Percentiles rank a stretch among this genome's conserved stretches.
Conservation (phyloP, 2,888 invertebrate species). For the Heliconius ismenius region DNA sequence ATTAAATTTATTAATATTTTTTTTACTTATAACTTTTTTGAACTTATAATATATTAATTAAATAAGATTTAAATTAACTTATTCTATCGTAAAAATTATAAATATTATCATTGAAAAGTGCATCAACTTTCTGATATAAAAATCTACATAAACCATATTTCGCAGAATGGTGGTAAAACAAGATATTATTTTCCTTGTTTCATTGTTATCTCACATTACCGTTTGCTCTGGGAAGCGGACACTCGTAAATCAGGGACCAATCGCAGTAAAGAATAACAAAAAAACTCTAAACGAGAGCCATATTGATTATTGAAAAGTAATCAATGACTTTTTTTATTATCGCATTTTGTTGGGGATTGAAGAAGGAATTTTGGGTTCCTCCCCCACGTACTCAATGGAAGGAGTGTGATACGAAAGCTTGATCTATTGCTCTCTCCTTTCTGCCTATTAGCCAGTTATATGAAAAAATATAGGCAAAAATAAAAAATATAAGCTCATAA, state of each 20-base stretch:
- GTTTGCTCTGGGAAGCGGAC: not conserved
- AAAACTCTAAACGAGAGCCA: not conserved
- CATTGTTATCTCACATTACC: slow-evolving; percentile 22
- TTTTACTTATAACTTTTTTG: no score
- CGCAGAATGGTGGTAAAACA: not conserved
- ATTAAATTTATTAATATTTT: no score
- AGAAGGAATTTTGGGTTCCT: not conserved
- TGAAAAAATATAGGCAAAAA: not conserved
- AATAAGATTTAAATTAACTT: not conserved
- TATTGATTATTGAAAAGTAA: not conserved
- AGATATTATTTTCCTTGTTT: slow-evolving; percentile 16
- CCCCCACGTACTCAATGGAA: not conserved
- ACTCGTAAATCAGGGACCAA: slow-evolving; percentile 5
- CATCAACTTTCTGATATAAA: slow-evolving; percentile 1
- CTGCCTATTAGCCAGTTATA: not conserved
- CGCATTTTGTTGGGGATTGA: no score
- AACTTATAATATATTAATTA: no score
- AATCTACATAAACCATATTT: not conserved
- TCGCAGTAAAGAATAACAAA: slow-evolving; percentile 10
- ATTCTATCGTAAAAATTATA: not conserved
- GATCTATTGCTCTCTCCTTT: not conserved
- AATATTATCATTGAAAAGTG: not conserved
- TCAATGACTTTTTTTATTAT: not conserved
- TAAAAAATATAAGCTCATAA: not conserved
- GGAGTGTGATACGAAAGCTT: not conserved